Base-by-base conservation (phyloP, 2,797 vertebrate genomes). In the Cyclura pinguis region DNA sequence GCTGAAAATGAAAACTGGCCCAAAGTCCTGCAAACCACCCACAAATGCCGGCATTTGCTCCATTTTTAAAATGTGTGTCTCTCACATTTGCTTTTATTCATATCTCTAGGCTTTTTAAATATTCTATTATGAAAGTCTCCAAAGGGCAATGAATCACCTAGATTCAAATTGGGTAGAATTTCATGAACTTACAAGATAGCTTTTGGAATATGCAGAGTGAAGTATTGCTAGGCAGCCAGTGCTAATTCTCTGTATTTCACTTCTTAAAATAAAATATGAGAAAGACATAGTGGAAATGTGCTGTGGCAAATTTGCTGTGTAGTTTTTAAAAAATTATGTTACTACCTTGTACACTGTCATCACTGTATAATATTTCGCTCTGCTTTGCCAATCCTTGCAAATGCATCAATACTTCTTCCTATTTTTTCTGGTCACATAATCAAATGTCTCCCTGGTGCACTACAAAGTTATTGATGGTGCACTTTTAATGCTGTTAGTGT, bases 61-160 rank as follows among this genome's bases (percentile, higher is more conserved):
- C 89, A 29, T 55, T 78, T 89, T 81, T 92, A 85, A 88, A 69
- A 32, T 7, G 16, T 42, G 12, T 85, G 35, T 47, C 5, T 6
- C 86, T 88, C 62, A 38, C 4, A 6, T 80, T 89, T 89, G 84
- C 84, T 90, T 89, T 93, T 92, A 85, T 18, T 92, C 80, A 90
- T 91, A 88, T 93, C 84, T 91, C 88, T 69, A 91, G 81, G 35
- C 2, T 4, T 55, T 69, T 72, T 47, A 93, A 91, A 88, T 90
- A 90, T 95, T 86, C 88, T 93, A 92, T 94, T 93, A 90, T 91
- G 92, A 95, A 87, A 78, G 91, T 90, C 94, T 93, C 93, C 24
- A 22, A 93, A 94, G 91, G 4, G 88, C 82, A 92, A 82, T 95
- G 95, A 95, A 95, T 87, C 92, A 92, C 81, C 35, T 93, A 95